A percentile compares a stretch with the other conserved stretches of the same genome.
Evolutionary conservation across 2,113 vertebrate species (phyloP).

Genomic region (Paralichthys olivaceus): DNA sequence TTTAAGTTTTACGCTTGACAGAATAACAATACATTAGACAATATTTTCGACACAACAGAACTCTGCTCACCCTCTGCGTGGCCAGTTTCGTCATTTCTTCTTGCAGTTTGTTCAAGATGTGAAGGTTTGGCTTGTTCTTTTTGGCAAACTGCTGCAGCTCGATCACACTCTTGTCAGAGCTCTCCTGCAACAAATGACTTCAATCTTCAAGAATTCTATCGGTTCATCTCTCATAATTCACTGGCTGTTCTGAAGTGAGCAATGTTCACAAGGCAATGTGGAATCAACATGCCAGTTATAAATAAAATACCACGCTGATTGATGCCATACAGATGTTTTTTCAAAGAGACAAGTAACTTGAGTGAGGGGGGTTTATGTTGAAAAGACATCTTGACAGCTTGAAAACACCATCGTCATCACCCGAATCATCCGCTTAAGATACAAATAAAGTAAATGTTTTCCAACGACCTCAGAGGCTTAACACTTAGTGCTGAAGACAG

Average conservation of each 20-base stretch:
- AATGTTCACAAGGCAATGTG: not conserved
- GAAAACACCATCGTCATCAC: not conserved
- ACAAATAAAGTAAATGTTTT: not conserved
- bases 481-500: no score
- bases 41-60: not conserved
- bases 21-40: not conserved
- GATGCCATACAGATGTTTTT: not conserved
- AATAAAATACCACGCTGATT: not conserved
- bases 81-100: slow-evolving; percentile 98
- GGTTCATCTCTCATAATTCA: not conserved
- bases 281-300: not conserved
- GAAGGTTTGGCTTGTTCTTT: slow-evolving; percentile 99
- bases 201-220: not conserved
- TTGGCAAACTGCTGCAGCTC: slow-evolving; percentile 99
- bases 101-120: slow-evolving; percentile 97
- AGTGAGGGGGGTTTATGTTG: not conserved
- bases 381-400: not conserved
- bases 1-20: not conserved
- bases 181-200: slow-evolving; percentile 84
- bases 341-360: not conserved
- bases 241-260: not conserved
- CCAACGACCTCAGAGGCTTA: no score
- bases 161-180: slow-evolving; percentile 96
- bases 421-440: not conserved
- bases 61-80: slow-evolving; percentile 87